These are phyloP conservation scores for Leptopilina drosophilae DNA, from an alignment of 2,888 invertebrate genomes.

Conservation along the genomic window DNA sequence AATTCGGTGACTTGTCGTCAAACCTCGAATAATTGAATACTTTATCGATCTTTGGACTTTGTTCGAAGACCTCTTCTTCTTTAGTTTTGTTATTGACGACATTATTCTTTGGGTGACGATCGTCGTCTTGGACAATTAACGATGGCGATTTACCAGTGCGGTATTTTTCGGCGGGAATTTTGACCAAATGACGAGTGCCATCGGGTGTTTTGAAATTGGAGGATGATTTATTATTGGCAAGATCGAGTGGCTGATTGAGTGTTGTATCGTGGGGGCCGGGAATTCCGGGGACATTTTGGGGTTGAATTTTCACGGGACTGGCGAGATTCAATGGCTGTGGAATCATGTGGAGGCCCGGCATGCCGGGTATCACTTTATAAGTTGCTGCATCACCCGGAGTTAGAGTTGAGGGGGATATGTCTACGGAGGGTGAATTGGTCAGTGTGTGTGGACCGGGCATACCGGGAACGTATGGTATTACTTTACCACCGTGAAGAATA, in stretches of 20 bases:
- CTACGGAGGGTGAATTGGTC: conserved; percentile 70
- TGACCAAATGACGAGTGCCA: conserved; percentile 57
- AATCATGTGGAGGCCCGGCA: conserved; percentile 69
- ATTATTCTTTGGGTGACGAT: conserved; percentile 63
- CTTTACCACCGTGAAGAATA: conserved; percentile 84
- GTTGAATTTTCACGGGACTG: conserved; percentile 66
- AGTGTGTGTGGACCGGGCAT: conserved; percentile 89
- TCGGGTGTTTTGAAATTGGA: conserved; percentile 62
- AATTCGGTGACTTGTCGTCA: conserved; percentile 55
- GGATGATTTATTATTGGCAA: conserved; percentile 66
- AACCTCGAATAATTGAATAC: conserved; percentile 57
- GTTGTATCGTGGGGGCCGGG: conserved; percentile 56
- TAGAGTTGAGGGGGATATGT: conserved; percentile 68
- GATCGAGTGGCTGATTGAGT: conserved; percentile 66
- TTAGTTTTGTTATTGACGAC: conserved; percentile 48
- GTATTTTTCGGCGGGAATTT: conserved; percentile 64
- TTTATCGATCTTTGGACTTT: conserved; percentile 60
- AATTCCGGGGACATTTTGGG: conserved; percentile 61
- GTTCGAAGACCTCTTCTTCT: conserved; percentile 54
- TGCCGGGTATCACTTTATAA: conserved; percentile 70
- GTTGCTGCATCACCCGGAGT: conserved; percentile 59
- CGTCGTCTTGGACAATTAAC: conserved; percentile 59
- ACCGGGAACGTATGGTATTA: conserved; percentile 92
- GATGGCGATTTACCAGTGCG: conserved; percentile 52
- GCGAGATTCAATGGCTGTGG: conserved; percentile 70